phyloP scores from a whole-genome alignment of 2,888 invertebrate genomes.

The Sphinx pinastri region DNA sequence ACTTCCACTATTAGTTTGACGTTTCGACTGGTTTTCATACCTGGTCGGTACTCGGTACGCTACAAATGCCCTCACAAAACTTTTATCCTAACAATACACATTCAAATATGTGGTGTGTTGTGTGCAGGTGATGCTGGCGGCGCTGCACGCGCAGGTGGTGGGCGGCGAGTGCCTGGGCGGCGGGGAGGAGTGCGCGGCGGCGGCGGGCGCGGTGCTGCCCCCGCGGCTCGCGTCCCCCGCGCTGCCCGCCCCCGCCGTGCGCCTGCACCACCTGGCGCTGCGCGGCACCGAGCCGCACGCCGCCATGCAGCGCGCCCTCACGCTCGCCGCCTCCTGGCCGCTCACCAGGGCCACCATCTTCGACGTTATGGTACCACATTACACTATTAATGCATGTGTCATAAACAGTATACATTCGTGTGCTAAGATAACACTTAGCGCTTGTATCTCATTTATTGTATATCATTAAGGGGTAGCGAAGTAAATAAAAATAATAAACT shows the following conservation, averaged over 20 bases:
- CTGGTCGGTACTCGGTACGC: too few relatives aligned
- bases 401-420: not conserved
- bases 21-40: too few relatives aligned
- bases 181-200: constrained; percentile 87
- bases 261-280: constrained; percentile 95
- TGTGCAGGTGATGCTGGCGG: constrained; percentile 94
- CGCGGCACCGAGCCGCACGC: constrained; percentile 93
- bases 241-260: constrained; percentile 93
- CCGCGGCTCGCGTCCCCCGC: constrained; percentile 91
- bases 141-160: constrained; percentile 96
- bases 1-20: too few relatives aligned
- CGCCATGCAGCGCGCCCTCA: constrained; percentile 96
- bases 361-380: constrained; percentile 90
- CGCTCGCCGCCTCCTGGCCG: constrained; percentile 96
- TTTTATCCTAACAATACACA: too few relatives aligned
- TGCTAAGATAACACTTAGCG: too few relatives aligned
- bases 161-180: constrained; percentile 91
- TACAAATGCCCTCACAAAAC: too few relatives aligned
- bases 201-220: constrained; percentile 91
- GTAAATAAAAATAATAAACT: too few relatives aligned
- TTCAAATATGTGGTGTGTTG: not conserved
- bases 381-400: not conserved
- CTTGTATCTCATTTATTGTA: too few relatives aligned
- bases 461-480: too few relatives aligned
- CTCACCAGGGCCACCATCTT: constrained; percentile 96